Evolutionary conservation across 2,113 vertebrate genomes (phyloP).

Genomic region (Crotalus tigris): DNA sequence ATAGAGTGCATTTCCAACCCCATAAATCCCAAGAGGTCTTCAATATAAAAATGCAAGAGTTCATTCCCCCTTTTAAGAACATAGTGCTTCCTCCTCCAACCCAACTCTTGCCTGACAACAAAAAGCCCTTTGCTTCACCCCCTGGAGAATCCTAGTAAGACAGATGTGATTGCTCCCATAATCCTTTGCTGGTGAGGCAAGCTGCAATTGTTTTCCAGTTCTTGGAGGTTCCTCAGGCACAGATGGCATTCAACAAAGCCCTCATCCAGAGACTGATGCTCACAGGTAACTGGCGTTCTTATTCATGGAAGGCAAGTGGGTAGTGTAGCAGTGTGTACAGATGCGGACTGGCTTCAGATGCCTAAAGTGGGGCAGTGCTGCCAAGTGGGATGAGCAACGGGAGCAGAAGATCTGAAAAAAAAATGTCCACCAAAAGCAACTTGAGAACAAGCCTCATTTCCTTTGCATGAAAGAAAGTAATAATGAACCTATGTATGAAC

Average conservation of each 20-base stretch:
- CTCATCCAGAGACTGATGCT: neutral
- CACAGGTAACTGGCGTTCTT: neutral
- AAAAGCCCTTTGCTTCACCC: neutral
- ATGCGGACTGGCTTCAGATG: constrained; percentile 63
- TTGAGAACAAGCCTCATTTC: neutral
- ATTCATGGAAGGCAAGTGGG: constrained; percentile 21
- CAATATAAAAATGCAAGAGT: neutral
- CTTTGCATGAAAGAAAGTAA: neutral
- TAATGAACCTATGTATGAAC: neutral
- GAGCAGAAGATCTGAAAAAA: constrained; percentile 70
- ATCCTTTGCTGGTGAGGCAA: neutral
- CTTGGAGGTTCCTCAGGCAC: neutral
- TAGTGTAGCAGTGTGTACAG: constrained; percentile 68
- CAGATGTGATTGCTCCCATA: neutral
- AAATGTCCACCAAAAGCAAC: neutral
- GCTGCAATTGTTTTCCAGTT: neutral
- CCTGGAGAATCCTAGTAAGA: neutral
- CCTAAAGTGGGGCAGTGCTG: constrained; percentile 49
- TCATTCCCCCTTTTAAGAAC: neutral
- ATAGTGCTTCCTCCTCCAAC: neutral
- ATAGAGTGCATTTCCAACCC: neutral
- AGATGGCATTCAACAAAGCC: neutral
- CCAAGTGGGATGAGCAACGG: constrained; percentile 59
- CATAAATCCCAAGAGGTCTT: neutral
- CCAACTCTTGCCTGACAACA: neutral